A percentile compares a stretch with the other conserved stretches of the same genome.
Evolutionary conservation across 1,140 invertebrate species (phyloP).

Genomic region (Gyrodactylus salaris): DNA sequence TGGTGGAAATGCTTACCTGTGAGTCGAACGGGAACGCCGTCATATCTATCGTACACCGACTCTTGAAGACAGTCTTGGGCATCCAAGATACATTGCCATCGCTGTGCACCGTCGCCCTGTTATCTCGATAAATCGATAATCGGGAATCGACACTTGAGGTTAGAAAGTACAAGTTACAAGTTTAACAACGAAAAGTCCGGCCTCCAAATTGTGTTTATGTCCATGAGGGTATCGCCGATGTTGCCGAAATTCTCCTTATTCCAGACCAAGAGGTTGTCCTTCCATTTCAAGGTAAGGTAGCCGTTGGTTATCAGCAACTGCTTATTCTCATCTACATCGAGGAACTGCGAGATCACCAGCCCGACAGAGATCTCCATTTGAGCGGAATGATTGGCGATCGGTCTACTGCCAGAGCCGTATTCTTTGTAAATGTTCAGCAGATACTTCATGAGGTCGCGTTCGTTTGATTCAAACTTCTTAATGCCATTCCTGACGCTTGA

Average conservation of each 20-base stretch:
- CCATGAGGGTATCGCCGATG: neutral
- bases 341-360: neutral
- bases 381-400: neutral
- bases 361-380: neutral
- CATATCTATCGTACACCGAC: slow-evolving; percentile 95
- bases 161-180: neutral
- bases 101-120: slow-evolving; percentile 34
- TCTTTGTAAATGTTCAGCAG: neutral
- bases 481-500: too few species aligned
- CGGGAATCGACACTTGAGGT: neutral
- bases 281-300: neutral
- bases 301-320: neutral
- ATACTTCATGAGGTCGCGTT: neutral
- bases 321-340: neutral
- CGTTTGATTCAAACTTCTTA: neutral
- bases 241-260: neutral
- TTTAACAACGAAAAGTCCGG: neutral
- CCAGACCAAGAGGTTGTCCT: neutral
- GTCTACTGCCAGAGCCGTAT: neutral
- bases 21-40: slow-evolving; percentile 79
- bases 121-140: neutral
- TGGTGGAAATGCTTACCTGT: slow-evolving; percentile 63
- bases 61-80: slow-evolving; percentile 90
- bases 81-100: slow-evolving; percentile 74
- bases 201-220: neutral